Conservation (phyloP, 64 coral and sea anemone genomes). For the Stichodactyla helianthus region DNA sequence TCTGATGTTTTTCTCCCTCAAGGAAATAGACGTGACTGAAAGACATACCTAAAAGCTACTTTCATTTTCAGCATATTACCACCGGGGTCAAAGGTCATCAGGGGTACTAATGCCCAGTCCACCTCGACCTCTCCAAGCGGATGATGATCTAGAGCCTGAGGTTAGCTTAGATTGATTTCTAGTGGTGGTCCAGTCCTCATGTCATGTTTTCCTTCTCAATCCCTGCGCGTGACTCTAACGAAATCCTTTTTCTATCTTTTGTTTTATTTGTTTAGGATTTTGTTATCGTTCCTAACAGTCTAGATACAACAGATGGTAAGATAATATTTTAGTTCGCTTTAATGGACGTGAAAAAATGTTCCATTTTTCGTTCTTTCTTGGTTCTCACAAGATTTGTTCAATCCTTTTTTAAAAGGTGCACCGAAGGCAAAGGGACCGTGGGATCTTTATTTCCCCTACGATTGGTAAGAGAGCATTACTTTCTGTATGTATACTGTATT, state of each 20-base stretch:
- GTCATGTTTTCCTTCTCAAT: neutral
- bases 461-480: neutral
- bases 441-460: conserved; percentile 7
- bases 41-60: too few relatives aligned
- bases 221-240: neutral
- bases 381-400: neutral
- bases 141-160: conserved; percentile 50
- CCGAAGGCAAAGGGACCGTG: neutral
- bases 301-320: conserved; percentile 46
- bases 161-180: conserved; percentile 5
- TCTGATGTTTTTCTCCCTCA: too few relatives aligned
- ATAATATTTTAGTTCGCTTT: neutral
- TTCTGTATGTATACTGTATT: too few relatives aligned
- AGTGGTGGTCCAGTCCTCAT: neutral
- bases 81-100: conserved; percentile 1
- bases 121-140: conserved; percentile 6
- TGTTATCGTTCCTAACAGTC: conserved; percentile 74
- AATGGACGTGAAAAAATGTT: too few relatives aligned
- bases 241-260: neutral
- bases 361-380: neutral
- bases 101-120: conserved; percentile 20
- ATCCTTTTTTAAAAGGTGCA: neutral
- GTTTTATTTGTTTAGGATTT: conserved; percentile 50
- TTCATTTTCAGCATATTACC: neutral
- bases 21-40: too few relatives aligned